phyloP scores from a whole-genome alignment of 1,140 invertebrate species.

The Littorina saxatilis region DNA sequence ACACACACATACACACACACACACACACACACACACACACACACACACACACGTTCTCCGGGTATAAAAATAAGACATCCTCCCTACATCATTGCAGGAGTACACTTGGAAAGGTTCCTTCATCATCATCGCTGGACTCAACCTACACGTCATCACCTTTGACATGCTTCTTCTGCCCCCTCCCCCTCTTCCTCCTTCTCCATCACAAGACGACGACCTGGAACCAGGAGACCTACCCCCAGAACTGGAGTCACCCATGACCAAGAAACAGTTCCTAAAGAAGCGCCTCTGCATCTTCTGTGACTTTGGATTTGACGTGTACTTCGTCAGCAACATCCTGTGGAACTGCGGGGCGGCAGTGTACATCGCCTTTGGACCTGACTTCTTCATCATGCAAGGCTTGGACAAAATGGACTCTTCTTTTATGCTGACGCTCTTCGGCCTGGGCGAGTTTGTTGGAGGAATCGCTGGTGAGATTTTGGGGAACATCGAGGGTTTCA shows the following conservation, averaged over 20 bases:
- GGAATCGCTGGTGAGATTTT: constrained; percentile 58
- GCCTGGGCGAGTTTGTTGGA: constrained; percentile 60
- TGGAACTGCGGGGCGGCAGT: constrained; percentile 66
- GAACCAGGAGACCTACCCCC: no score
- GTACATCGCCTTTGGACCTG: constrained; percentile 56
- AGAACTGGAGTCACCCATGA: background rate
- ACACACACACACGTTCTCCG: background rate
- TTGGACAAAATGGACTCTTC: constrained; percentile 51
- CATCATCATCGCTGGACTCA: background rate
- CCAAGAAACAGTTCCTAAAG: constrained; percentile 24
- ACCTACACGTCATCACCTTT: background rate
- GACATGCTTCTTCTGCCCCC: background rate
- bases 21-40: no score
- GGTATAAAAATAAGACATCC: background rate
- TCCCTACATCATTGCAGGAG: background rate
- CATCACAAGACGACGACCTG: no score
- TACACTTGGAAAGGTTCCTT: background rate
- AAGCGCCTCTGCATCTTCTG: constrained; percentile 52
- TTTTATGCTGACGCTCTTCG: constrained; percentile 45
- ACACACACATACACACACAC: no score
- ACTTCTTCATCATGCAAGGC: constrained; percentile 57
- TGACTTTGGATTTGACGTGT: constrained; percentile 61
- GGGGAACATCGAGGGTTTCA: constrained; percentile 54
- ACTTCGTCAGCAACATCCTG: constrained; percentile 65
- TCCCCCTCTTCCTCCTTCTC: no score